Base-by-base conservation (phyloP, 2,888 invertebrate species). In the Campopleginae sp. region DNA sequence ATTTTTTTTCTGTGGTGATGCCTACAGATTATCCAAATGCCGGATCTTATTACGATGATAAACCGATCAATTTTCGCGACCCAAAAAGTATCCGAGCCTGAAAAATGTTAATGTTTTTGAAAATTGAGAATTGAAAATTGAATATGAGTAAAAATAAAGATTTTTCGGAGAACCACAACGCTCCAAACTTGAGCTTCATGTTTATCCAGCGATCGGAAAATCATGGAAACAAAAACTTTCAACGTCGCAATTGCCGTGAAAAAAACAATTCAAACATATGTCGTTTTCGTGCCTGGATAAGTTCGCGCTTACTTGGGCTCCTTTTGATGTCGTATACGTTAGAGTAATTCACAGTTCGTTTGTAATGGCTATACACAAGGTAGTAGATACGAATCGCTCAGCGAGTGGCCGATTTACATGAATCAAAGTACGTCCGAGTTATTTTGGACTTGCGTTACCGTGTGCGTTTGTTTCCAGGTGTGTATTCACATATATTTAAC, bases 331-430 rank as follows among this genome's bases (percentile, higher is more conserved):
- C 23, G 27, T 5, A 27, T 31, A 54, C 42, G 70, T 61, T 61
- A 75, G 44, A 46, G 76, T 66, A 58, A 74, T 58, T 48, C 33
- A 17, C 61, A 79, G 23, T 48, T 65, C 31, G n/a, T n/a, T n/a
- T 71, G 46, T 66, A 46, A 46, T 48, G 66, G 54, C 12, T 14
- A 17, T 10, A 12, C 23, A 63, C 38, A 33, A 17, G 48, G 44
- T 23, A 19, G 65, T 66, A 66, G 58, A 74, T 68, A 12, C 63
- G 63, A 75, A 70, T 79, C 74, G 78, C 83, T 83, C 70, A 79
- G 75, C 83, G 78, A 66, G 48, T 78, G 83, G 38, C 75, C 83
- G 79, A 83, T 63, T 83, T 83, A 51, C 83, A 83, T 79, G 70
- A 46, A 83, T 83, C 79, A 79, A 58, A 82, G 58, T 54, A 63